Percentiles rank a stretch among this genome's conserved stretches.
Conservation (phyloP, 2,113 vertebrate species). For the Hydrochoerus hydrochaeris region DNA sequence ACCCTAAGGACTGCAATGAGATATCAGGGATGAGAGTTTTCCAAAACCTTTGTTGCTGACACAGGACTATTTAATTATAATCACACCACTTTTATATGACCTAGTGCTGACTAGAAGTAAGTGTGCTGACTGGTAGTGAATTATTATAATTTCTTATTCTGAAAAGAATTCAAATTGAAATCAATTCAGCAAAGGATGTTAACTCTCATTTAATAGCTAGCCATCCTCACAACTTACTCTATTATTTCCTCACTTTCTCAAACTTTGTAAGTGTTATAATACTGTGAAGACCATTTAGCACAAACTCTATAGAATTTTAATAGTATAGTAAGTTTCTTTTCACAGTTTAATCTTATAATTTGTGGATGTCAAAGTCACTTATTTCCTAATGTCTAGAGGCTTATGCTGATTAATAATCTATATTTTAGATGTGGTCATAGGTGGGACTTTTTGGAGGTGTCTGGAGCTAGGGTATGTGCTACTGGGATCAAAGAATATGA, state of each 20-base stretch:
- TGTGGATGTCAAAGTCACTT: neutral
- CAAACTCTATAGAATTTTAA: neutral
- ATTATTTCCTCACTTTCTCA: neutral
- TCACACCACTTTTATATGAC: neutral
- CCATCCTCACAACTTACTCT: neutral
- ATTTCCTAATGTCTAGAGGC: neutral
- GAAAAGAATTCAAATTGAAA: slow-evolving; percentile 59
- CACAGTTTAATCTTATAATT: neutral
- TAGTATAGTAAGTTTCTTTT: neutral
- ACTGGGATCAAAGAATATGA: neutral
- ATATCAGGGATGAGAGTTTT: neutral
- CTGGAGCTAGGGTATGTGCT: neutral
- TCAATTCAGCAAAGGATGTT: neutral
- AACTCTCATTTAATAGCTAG: slow-evolving; percentile 8
- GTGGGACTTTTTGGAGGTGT: neutral
- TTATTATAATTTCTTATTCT: slow-evolving; percentile 56
- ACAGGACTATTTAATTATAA: neutral
- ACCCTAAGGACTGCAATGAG: neutral
- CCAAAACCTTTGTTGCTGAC: neutral
- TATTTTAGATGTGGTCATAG: neutral
- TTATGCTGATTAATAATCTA: neutral
- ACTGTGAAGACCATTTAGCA: neutral
- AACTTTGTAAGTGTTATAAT: neutral
- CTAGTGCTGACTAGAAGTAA: neutral
- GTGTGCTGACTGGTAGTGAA: slow-evolving; percentile 44